Evolutionary conservation across 2,797 vertebrate genomes (phyloP).

Genomic region (Melanotaenia parkinsoni): DNA sequence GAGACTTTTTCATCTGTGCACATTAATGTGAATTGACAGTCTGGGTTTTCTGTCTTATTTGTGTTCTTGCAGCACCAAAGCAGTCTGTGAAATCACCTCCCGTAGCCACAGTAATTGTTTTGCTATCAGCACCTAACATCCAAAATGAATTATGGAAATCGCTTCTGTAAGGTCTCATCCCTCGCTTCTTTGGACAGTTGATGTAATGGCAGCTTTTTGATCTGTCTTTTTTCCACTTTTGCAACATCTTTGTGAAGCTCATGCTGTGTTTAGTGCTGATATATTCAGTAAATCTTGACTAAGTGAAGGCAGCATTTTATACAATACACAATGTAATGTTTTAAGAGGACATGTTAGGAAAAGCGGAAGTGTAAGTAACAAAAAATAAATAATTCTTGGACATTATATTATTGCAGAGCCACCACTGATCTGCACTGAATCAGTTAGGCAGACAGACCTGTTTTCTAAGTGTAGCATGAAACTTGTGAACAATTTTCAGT

Average conservation of each 20-base stretch:
- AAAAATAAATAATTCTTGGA: neutral
- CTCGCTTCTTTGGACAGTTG: slow-evolving; percentile 34
- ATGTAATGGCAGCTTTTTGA: slow-evolving; percentile 51
- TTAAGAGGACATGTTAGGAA: neutral
- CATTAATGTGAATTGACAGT: slow-evolving; percentile 48
- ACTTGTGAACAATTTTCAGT: neutral
- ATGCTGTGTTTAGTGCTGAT: slow-evolving; percentile 16
- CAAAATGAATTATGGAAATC: slow-evolving; percentile 63
- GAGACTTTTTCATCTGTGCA: slow-evolving; percentile 24
- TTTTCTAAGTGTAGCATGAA: neutral
- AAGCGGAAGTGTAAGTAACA: neutral
- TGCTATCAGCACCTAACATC: slow-evolving; percentile 62
- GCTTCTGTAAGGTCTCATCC: slow-evolving; percentile 44
- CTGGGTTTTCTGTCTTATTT: slow-evolving; percentile 48
- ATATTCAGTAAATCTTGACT: slow-evolving; percentile 11
- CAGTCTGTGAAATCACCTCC: slow-evolving; percentile 53
- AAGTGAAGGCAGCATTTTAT: slow-evolving; percentile 1
- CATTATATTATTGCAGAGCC: neutral
- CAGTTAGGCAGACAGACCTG: neutral
- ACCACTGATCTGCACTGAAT: neutral
- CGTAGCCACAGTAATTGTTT: slow-evolving; percentile 60
- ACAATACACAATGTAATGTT: neutral
- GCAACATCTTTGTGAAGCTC: slow-evolving; percentile 32
- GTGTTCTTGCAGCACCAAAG: slow-evolving; percentile 38
- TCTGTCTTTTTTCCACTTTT: slow-evolving; percentile 21